Evolutionary conservation across 2,113 vertebrate species (phyloP).

Genomic region (Coptodon bakossiorum): DNA sequence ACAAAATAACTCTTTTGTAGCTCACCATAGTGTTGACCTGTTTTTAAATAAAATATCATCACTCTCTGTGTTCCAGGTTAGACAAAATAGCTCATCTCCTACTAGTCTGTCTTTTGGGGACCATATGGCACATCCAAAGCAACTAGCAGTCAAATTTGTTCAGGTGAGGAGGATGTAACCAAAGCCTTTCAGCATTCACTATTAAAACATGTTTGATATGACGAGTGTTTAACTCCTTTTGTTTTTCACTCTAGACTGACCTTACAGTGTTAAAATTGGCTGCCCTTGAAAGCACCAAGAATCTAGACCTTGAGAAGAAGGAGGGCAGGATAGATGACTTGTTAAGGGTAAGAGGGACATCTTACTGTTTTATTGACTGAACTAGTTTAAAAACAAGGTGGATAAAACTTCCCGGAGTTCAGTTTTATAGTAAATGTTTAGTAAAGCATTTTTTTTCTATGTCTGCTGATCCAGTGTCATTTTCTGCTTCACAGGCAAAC

Average conservation of each 20-base stretch:
- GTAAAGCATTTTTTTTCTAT: background rate
- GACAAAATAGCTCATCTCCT: conserved; percentile 97
- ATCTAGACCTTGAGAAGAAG: conserved; percentile 98
- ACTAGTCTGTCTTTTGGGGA: conserved; percentile 94
- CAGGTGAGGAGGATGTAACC: conserved; percentile 75
- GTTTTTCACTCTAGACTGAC: conserved; percentile 80
- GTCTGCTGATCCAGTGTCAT: background rate
- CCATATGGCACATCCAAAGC: conserved; percentile 91
- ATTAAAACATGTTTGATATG: background rate
- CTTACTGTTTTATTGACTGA: background rate
- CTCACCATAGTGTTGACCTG: background rate
- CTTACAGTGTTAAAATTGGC: conserved; percentile 96
- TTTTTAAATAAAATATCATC: background rate
- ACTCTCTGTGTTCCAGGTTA: conserved; percentile 75
- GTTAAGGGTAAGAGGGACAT: conserved; percentile 84
- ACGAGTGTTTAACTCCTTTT: background rate
- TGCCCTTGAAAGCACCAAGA: conserved; percentile 99
- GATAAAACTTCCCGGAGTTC: background rate
- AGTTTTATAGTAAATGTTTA: background rate
- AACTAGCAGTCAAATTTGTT: conserved; percentile 89
- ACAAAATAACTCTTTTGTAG: background rate
- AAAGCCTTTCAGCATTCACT: background rate
- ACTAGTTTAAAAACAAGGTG: background rate
- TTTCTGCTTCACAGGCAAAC: conserved; percentile 80
- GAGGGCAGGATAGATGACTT: conserved; percentile 99